Percentiles rank a stretch among this genome's conserved stretches.
Conservation (phyloP, 2,113 vertebrate genomes). For the Pampusana beccarii region DNA sequence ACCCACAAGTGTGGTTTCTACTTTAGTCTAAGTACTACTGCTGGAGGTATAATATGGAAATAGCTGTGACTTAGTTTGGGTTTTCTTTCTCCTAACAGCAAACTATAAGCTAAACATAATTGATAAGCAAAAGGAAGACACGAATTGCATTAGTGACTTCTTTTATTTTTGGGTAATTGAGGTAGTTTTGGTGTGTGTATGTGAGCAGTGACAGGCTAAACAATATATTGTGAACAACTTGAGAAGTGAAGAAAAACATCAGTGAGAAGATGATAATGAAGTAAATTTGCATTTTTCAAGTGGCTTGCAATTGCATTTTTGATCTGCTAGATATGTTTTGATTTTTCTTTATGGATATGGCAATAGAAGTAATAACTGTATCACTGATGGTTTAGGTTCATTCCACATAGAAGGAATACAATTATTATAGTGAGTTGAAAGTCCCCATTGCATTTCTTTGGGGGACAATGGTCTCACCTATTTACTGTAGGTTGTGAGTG, state of each 20-base stretch:
- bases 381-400: conserved; percentile 41
- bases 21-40: not conserved
- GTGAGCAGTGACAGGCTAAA: not conserved
- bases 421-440: not conserved
- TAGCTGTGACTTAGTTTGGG: not conserved
- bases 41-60: not conserved
- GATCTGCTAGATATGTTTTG: not conserved
- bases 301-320: conserved; percentile 53
- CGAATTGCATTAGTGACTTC: not conserved
- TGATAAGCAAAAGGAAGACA: not conserved
- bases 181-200: not conserved
- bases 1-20: not conserved
- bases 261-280: conserved; percentile 33
- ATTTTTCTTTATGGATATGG: conserved; percentile 30
- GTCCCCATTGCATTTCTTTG: not conserved
- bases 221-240: conserved; percentile 8
- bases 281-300: conserved; percentile 28
- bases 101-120: not conserved
- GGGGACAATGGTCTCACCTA: not conserved
- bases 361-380: conserved; percentile 22
- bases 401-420: not conserved
- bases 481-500: conserved; percentile 5
- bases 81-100: not conserved
- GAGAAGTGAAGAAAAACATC: conserved; percentile 11
- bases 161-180: not conserved